These are phyloP conservation scores for Ischnura elegans DNA, from an alignment of 2,888 invertebrate genomes.

Conservation along the genomic window DNA sequence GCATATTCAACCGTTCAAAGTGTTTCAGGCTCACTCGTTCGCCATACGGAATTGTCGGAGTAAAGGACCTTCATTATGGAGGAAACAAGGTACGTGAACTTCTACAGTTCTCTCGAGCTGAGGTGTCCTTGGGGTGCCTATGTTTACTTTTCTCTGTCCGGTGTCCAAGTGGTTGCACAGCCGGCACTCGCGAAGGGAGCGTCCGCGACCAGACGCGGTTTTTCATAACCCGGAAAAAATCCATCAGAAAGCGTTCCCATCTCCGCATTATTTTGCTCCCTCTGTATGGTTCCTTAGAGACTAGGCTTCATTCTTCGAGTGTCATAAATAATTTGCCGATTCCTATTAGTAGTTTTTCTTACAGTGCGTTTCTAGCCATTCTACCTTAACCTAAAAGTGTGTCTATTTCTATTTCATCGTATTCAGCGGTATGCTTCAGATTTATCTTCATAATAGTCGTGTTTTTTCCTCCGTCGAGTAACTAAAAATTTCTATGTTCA, in stretches of 20 bases:
- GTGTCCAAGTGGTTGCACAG: neutral
- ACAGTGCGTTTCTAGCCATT: neutral
- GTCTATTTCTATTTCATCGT: neutral
- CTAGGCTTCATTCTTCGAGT: neutral
- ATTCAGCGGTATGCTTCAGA: neutral
- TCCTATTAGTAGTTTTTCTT: neutral
- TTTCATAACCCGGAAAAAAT: neutral
- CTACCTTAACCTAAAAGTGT: neutral
- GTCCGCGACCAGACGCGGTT: neutral
- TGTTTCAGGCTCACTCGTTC: neutral
- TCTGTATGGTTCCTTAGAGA: neutral
- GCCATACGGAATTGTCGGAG: conserved; percentile 54
- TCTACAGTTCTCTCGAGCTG: neutral
- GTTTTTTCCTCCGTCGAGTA: too few species aligned
- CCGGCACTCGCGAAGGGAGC: neutral
- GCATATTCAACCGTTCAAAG: neutral
- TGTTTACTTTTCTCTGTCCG: neutral
- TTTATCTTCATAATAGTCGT: too few species aligned
- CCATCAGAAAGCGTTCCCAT: neutral
- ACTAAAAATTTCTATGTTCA: too few species aligned
- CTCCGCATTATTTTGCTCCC: neutral
- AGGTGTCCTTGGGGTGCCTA: neutral
- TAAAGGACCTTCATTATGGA: conserved; percentile 50
- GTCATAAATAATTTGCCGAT: neutral
- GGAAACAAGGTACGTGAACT: conserved; percentile 50